Base-by-base conservation (phyloP, 2,113 vertebrate genomes). In the Melanotaenia duboulayi region DNA sequence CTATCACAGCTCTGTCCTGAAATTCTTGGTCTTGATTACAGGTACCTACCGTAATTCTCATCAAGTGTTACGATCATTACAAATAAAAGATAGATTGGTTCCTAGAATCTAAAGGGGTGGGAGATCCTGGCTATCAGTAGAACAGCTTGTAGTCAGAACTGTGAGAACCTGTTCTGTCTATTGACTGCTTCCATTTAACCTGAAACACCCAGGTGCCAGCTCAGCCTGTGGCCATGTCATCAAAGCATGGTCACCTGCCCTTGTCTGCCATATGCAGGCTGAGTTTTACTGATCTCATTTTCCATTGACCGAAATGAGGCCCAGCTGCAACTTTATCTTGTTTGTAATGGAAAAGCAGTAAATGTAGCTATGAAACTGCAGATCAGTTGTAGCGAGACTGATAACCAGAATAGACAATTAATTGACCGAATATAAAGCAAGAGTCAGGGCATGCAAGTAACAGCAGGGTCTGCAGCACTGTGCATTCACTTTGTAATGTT, bases 241-340 rank as follows among this genome's bases (percentile, higher is more conserved):
- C 82, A 70, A 55, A 86, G 75, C 55, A 72, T 16, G 50, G 76
- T 84, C 81, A 84, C 82, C 89, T 70, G 81, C 57, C 71, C 61
- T 54, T 60, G 72, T 65, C 84, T 78, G 62, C 76, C 64, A 32
- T 74, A 75, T 60, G 32, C 71, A 66, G 63, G 67, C 62, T 24
- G 48, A n/a, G 37, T 24, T 72, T 76, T 73, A 68, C 85, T 81
- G 77, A 89, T 87, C 82, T 83, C 74, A 74, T 83, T 88, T 66
- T 70, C 81, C 83, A 84, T 78, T 83, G 90, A 90, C 77, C 71
- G 69, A 85, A 83, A 90, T 69, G 81, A 85, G 83, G 78, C 83
- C 77, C 84, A 89, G 87, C 86, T 91, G 89, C 85, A 74, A 65
- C 63, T 37, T 89, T 86, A 90, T 88, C 89, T 91, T 76, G 78